These are phyloP conservation scores for Prenolepis imparis DNA, from an alignment of 2,888 invertebrate genomes.

Conservation along the genomic window DNA sequence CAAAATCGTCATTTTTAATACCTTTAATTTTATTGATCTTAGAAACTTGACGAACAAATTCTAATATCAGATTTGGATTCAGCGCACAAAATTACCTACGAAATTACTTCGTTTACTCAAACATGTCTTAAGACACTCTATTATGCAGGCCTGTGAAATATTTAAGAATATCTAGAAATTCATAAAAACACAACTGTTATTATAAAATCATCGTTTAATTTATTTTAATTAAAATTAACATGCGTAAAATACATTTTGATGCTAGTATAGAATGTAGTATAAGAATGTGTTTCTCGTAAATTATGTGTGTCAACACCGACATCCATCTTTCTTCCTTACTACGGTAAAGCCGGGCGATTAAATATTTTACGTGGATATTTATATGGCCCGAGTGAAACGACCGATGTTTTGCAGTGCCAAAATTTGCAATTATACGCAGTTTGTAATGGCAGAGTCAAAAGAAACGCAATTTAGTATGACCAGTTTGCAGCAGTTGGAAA, in stretches of 20 bases:
- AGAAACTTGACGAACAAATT: too few relatives aligned
- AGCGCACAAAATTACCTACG: too few relatives aligned
- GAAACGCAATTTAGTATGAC: slow-evolving; percentile 48
- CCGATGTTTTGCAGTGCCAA: slow-evolving; percentile 5
- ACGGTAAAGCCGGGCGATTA: not conserved
- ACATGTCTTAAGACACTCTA: too few relatives aligned
- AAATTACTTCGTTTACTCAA: too few relatives aligned
- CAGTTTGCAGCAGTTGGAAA: not conserved
- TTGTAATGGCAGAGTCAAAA: slow-evolving; percentile 37
- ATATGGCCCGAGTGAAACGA: not conserved
- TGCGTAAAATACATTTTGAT: not conserved
- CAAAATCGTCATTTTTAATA: too few relatives aligned
- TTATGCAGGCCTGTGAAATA: not conserved
- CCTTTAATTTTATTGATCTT: too few relatives aligned
- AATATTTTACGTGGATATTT: slow-evolving; percentile 28
- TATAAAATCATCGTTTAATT: not conserved
- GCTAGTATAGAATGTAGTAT: too few relatives aligned
- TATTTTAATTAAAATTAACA: not conserved
- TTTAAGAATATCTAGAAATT: not conserved
- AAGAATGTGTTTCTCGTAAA: not conserved
- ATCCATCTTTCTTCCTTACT: not conserved
- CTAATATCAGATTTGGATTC: too few relatives aligned
- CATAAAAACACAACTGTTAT: not conserved
- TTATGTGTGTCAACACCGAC: not conserved
- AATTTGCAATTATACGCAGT: slow-evolving; percentile 34